Evolutionary conservation across 2,797 vertebrate genomes (phyloP), one percentile per base, ranked within the genome.

Genomic region (Neopelma chrysocephalum): DNA sequence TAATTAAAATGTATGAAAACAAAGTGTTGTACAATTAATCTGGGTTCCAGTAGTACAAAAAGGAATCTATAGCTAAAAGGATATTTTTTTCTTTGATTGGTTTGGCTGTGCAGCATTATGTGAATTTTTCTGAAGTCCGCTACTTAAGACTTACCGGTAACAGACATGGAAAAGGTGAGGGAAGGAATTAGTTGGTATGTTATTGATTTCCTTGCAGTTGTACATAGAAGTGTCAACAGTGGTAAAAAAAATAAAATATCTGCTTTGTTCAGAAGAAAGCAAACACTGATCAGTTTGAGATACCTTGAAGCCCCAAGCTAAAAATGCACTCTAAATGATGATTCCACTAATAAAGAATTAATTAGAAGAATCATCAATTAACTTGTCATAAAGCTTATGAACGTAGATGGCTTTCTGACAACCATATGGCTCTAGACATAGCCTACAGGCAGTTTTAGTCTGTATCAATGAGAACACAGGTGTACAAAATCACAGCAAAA

Each of bases 41-140:
- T 76, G 88, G 89, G 57, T 96, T 97, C 96, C 94, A 96, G 97
- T 83, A 97, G 95, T 80, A 36, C 38, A 78, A 96, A 90, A 76
- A 95, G 89, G 90, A 96, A 95, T 83, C 76, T 90, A 66, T 10
- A 95, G 36, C 71, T 93, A 75, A 89, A 87, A 66, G 68, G 64
- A 54, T 48, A 23, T 65, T 71, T 73, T 15, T 81, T 87, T 36
- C 66, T 94, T 96, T 95, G 68, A 93, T 27, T 96, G 38, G 54
- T 89, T 96, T 93, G 94, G 90, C 87, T 96, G 92, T 93, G 96
- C 94, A 96, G 91, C 25, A 1, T 93, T 84, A 94, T 3, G 81
- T 75, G 92, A 93, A 93, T 92, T 96, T 93, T 80, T 87, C 71
- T 83, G 70, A 97, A 94, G 91, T 94, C 94, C 70, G 89, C 66